phyloP scores from a whole-genome alignment of 2,797 vertebrate species.

The Rhincodon typus region DNA sequence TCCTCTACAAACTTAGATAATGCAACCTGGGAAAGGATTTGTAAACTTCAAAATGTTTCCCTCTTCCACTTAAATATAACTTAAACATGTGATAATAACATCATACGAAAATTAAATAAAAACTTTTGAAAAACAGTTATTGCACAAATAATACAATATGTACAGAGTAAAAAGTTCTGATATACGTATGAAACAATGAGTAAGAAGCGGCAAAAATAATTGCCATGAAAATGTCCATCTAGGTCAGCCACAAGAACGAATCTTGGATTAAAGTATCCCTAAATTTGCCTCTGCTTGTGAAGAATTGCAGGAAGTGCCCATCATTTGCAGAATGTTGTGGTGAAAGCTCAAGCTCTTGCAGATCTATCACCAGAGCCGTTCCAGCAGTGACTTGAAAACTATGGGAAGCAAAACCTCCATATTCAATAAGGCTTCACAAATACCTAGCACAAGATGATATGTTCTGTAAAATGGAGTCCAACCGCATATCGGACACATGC shows the following conservation, averaged over 20 bases:
- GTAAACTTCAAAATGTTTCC: conserved; percentile 70
- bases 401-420: conserved; percentile 52
- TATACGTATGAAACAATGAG: conserved; percentile 43
- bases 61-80: conserved; percentile 74
- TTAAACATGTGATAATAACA: conserved; percentile 54
- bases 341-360: conserved; percentile 48
- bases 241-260: conserved; percentile 32
- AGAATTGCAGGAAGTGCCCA: conserved; percentile 33
- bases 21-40: conserved; percentile 72
- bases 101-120: conserved; percentile 82
- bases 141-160: conserved; percentile 81
- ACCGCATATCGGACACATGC: conserved; percentile 66
- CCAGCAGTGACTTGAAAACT: conserved; percentile 51
- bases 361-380: conserved; percentile 53
- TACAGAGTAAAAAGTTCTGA: conserved; percentile 60
- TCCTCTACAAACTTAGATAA: conserved; percentile 62
- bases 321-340: conserved; percentile 35
- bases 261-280: conserved; percentile 28
- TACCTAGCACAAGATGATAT: conserved; percentile 52
- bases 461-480: conserved; percentile 54
- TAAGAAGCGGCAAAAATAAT: conserved; percentile 51
- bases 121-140: conserved; percentile 71
- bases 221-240: conserved; percentile 48
- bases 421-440: conserved; percentile 62
- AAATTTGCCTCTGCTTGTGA: conserved; percentile 33